These are phyloP conservation scores for Dyspetes luteomarginatus DNA, from an alignment of 2,888 invertebrate genomes.

Conservation along the genomic window DNA sequence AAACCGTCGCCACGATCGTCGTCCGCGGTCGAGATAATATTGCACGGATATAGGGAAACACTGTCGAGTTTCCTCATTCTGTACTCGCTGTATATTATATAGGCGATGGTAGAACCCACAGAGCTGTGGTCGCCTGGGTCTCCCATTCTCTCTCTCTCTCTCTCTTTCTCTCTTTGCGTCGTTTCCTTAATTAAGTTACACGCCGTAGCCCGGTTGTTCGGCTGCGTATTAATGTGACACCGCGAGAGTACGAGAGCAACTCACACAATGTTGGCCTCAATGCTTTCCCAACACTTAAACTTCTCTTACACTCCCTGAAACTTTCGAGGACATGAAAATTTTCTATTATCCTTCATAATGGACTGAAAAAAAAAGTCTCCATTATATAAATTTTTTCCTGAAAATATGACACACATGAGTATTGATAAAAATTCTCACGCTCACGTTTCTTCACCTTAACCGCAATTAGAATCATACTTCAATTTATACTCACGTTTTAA, in stretches of 20 bases:
- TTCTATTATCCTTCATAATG: constrained; percentile 44
- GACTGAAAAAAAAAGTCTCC: neutral
- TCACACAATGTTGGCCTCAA: constrained; percentile 82
- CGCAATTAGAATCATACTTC: too few species aligned
- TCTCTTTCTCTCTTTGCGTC: constrained; percentile 74
- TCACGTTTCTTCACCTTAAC: too few species aligned
- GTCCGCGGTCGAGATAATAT: constrained; percentile 81
- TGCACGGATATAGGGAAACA: constrained; percentile 79
- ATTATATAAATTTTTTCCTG: neutral
- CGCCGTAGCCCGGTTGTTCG: constrained; percentile 73
- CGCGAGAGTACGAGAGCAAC: constrained; percentile 72
- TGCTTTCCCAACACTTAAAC: constrained; percentile 63
- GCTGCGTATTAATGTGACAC: constrained; percentile 81
- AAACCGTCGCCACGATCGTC: constrained; percentile 56
- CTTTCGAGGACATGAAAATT: constrained; percentile 56
- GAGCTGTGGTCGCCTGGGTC: constrained; percentile 77
- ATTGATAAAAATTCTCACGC: too few species aligned
- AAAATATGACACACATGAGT: too few species aligned
- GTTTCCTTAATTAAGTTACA: constrained; percentile 84
- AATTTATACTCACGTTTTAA: too few species aligned
- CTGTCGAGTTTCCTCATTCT: constrained; percentile 43
- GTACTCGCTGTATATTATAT: constrained; percentile 23
- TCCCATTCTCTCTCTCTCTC: neutral
- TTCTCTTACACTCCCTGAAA: constrained; percentile 46
- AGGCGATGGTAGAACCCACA: constrained; percentile 75